Base-by-base conservation (phyloP, 2,888 invertebrate genomes). In the Papilio demoleus region DNA sequence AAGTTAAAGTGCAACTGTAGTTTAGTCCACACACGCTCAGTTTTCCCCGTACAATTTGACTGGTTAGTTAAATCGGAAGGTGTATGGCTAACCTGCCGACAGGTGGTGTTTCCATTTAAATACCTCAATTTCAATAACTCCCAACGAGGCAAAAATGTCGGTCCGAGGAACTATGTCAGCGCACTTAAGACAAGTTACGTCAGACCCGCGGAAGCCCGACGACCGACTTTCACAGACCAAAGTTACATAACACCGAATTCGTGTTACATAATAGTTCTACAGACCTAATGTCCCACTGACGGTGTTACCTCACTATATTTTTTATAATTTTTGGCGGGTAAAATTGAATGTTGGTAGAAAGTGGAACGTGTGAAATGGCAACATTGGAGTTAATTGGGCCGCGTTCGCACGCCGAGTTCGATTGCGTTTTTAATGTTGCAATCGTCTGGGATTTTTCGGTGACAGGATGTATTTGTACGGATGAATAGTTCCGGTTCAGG, bases 281-380 rank as follows among this genome's bases (percentile, higher is more conserved):
- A 88, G 90, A 91, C 92, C 92, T 80, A 88, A 90, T 91, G 89
- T 88, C 88, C 90, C 85, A 92, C 83, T 88, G 83, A 84, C 73
- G 73, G 24, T 58, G 77, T 91, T 90, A 85, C 86, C 81, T 89
- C 84, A 90, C 77, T 3, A n/a, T 31, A 24, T 56, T 53, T 56
- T 56, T 72, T 77, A 75, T 79, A 73, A 73, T 83, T 88, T 86
- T 88, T 86, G 85, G 80, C 80, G 80, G 77, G 75, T 81, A 78
- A 85, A 85, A 85, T 88, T 88, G 86, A 88, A 88, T 88, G 89
- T 85, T 87, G 86, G 79, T 83, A 79, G 86, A 88, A 90, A 89
- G 89, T 90, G 74, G 88, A 82, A 81, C 91, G 88, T 89, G 88
- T 82, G 89, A 91, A 88, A 81, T 84, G 83, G 83, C 84, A 84